Percentiles rank a stretch among this genome's conserved stretches.
phyloP scores from a whole-genome alignment of 1,140 invertebrate genomes.

The Diprion similis region DNA sequence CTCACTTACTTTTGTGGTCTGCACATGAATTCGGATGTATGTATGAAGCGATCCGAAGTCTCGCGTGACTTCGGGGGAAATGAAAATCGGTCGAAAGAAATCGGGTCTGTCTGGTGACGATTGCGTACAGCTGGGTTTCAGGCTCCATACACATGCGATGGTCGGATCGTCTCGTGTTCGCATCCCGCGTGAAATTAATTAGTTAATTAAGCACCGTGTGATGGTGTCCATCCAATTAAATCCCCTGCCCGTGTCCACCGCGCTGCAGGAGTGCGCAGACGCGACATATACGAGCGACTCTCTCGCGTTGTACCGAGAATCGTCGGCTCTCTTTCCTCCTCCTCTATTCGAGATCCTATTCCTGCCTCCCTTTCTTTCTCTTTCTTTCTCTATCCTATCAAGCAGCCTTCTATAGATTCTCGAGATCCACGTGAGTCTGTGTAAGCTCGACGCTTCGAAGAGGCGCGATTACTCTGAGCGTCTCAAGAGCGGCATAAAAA shows the following conservation, averaged over 20 bases:
- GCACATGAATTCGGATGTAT: too few species aligned
- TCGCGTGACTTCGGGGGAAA: too few species aligned
- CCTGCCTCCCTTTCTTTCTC: slow-evolving; percentile 27
- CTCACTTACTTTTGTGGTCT: too few species aligned
- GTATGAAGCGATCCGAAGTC: too few species aligned
- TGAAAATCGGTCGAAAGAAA: too few species aligned
- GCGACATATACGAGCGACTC: slow-evolving; percentile 36
- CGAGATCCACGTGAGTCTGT: too few species aligned
- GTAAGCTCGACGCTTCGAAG: too few species aligned
- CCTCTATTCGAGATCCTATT: slow-evolving; percentile 31
- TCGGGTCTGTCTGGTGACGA: neutral
- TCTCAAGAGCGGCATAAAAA: too few species aligned
- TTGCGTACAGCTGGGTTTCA: neutral
- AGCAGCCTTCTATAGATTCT: neutral
- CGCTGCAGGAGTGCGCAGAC: slow-evolving; percentile 31
- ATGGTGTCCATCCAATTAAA: slow-evolving; percentile 59
- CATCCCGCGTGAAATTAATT: slow-evolving; percentile 57
- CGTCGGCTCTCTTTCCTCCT: slow-evolving; percentile 19
- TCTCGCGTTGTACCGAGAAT: slow-evolving; percentile 34
- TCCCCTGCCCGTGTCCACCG: slow-evolving; percentile 34
- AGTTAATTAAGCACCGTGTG: slow-evolving; percentile 54
- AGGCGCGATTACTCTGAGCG: too few species aligned
- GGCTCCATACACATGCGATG: neutral
- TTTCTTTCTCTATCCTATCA: neutral
- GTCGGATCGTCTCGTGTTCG: slow-evolving; percentile 34